Conservation (phyloP, 1,140 invertebrate genomes). For the Drosophila insularis region DNA sequence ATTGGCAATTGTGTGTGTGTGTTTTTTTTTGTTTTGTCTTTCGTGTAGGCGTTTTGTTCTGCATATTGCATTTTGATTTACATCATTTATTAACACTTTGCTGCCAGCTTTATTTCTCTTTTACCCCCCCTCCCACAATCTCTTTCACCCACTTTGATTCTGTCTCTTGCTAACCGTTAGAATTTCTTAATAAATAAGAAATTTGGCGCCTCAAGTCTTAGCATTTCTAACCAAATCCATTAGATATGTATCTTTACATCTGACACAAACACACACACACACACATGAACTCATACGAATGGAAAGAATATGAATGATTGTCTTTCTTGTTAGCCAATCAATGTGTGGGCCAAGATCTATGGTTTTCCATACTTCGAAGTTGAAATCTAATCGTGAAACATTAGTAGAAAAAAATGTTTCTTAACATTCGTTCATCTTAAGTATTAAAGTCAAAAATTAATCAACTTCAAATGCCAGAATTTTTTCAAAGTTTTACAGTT, state of each 20-base stretch:
- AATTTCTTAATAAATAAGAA: conserved; percentile 56
- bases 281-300: conserved; percentile 9
- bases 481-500: no score
- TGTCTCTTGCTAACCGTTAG: conserved; percentile 49
- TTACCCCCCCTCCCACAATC: not conserved
- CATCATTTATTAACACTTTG: conserved; percentile 64
- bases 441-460: no score
- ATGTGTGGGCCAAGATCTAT: conserved; percentile 14
- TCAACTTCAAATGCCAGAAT: no score
- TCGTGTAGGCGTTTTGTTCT: conserved; percentile 53
- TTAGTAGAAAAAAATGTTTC: no score
- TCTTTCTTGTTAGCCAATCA: conserved; percentile 39
- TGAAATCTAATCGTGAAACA: not conserved
- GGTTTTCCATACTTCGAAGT: not conserved
- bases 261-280: conserved; percentile 33
- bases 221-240: conserved; percentile 24
- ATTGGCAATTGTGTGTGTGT: conserved; percentile 24
- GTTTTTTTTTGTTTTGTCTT: not conserved
- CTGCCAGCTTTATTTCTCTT: conserved; percentile 46
- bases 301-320: conserved; percentile 64
- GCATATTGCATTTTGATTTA: conserved; percentile 57
- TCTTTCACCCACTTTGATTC: conserved; percentile 17
- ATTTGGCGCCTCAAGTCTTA: conserved; percentile 58
- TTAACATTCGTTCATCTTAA: no score
- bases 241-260: conserved; percentile 61